phyloP scores from a whole-genome alignment of 2,797 vertebrate genomes.

The Characodon lateralis region DNA sequence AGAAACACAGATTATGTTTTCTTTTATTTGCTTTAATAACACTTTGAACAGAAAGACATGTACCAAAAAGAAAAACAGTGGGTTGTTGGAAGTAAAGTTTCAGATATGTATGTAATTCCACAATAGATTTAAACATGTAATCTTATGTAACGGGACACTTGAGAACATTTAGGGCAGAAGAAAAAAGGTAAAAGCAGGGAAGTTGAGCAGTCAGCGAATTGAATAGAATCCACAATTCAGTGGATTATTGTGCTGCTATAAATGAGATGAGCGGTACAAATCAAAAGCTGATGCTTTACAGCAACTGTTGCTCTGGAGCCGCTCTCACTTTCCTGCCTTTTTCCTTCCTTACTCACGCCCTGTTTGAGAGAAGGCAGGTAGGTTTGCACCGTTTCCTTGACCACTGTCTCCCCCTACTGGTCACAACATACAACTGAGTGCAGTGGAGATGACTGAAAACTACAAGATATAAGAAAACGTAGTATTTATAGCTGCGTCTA shows the following conservation, averaged over 20 bases:
- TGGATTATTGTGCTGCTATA: slow-evolving; percentile 48
- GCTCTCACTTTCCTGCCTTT: slow-evolving; percentile 8
- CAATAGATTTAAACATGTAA: neutral
- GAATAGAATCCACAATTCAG: slow-evolving; percentile 43
- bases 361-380: neutral
- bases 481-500: neutral
- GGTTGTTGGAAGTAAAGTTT: slow-evolving; percentile 2
- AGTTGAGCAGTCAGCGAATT: slow-evolving; percentile 46
- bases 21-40: neutral
- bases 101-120: neutral
- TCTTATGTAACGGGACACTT: slow-evolving; percentile 14
- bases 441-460: neutral
- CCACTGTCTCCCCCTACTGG: slow-evolving; percentile 82
- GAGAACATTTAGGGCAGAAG: neutral
- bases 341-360: neutral
- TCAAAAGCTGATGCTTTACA: slow-evolving; percentile 63
- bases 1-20: neutral
- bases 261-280: slow-evolving; percentile 56
- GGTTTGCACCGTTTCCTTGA: slow-evolving; percentile 55
- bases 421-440: slow-evolving; percentile 20
- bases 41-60: neutral
- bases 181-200: neutral
- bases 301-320: slow-evolving; percentile 57
- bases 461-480: neutral
- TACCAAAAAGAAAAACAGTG: neutral